Evolutionary conservation across 2,888 invertebrate species (phyloP), one percentile per base, ranked within the genome.

Genomic region (Orthosia gracilis): DNA sequence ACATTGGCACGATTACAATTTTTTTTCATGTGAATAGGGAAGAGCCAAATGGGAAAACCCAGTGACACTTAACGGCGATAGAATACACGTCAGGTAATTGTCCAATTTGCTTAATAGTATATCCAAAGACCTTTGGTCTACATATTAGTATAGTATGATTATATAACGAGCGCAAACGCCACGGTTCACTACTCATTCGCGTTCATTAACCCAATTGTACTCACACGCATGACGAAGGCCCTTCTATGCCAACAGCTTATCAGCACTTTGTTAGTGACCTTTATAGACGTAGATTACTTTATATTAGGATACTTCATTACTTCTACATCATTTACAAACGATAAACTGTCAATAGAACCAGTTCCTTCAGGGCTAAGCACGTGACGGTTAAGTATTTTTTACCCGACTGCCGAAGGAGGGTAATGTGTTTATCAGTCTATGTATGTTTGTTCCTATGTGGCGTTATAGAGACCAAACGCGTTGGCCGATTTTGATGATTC

Each of bases 141-240:
- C 40, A 40, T 59, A 59, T 40, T 40, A 82, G 75, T 82, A 31
- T 49, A 59, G 40, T 40, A 40, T 55, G 55, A 50, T 26, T n/a
- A 12, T 23, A 40, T 4, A 23, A 61, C 63, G 65, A 76, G 64
- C 71, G 72, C 73, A 79, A 13, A 54, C 52, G 54, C 31, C 58
- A 64, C 55, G 49, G 61, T 62, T 40, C 40, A 40, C 40, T 40
- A 40, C 40, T 40, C 40, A 40, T 40, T 71, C 66, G 68, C 73
- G 89, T 85, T 89, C 83, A 74, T 88, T 89, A 85, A 80, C 86
- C 88, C 66, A 87, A 71, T 85, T 86, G 74, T 83, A 82, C 67
- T 72, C 57, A 62, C 18, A 67, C 74, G 74, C 70, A 76, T 45
- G 57, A 62, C 67, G 70, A 64, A 73, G 72, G 73, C 79, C 84